These are phyloP conservation scores for Lepidothrix coronata DNA, from an alignment of 2,113 vertebrate genomes.

Conservation along the genomic window DNA sequence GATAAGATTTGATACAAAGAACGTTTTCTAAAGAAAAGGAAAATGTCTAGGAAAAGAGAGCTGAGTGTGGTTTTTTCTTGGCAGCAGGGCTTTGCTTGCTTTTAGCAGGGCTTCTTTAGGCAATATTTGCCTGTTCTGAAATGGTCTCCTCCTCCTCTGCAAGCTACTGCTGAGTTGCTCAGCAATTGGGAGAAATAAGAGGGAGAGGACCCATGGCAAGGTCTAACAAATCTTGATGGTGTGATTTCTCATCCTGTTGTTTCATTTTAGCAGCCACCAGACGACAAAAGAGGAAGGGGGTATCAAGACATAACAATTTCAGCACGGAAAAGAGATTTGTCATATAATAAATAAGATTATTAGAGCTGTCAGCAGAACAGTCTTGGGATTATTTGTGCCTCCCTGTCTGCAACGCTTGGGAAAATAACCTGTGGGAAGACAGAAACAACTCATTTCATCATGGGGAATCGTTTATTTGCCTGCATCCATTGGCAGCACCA, in stretches of 20 bases:
- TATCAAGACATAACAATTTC: not conserved
- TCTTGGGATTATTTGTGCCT: slow-evolving; percentile 6
- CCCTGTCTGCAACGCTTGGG: not conserved
- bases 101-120: not conserved
- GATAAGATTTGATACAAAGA: not conserved
- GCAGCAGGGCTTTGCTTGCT: not conserved
- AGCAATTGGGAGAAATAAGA: not conserved
- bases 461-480: not conserved
- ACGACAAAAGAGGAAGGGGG: not conserved
- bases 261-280: not conserved
- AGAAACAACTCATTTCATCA: not conserved
- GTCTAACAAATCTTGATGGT: not conserved
- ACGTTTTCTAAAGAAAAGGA: not conserved
- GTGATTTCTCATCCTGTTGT: slow-evolving; percentile 13
- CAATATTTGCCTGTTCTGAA: not conserved
- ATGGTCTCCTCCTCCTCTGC: not conserved
- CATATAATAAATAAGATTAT: slow-evolving; percentile 45
- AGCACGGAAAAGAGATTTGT: not conserved
- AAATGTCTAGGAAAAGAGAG: not conserved
- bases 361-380: slow-evolving; percentile 34
- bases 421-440: not conserved
- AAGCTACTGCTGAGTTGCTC: not conserved
- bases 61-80: not conserved
- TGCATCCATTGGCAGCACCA: not conserved
- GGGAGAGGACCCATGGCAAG: rapidly evolving